Conservation (phyloP, 2,797 vertebrate species). For the Rhinella marina region DNA sequence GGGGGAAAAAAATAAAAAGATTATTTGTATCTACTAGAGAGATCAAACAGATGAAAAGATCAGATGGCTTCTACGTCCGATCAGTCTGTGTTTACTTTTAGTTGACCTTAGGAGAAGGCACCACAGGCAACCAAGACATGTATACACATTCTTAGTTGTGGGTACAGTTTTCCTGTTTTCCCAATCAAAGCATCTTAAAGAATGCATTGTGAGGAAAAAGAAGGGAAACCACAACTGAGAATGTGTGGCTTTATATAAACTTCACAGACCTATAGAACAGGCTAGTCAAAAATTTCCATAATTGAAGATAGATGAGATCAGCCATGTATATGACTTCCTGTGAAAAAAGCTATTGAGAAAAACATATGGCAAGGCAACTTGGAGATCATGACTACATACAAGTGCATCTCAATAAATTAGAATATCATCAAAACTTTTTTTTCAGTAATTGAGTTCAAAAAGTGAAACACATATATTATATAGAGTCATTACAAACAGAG, state of each 20-base stretch:
- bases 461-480: too few relatives aligned
- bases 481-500: too few relatives aligned
- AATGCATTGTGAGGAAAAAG: neutral
- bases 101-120: slow-evolving; percentile 6
- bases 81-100: neutral
- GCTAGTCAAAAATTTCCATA: neutral
- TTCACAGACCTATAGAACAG: neutral
- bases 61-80: neutral
- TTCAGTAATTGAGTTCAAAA: too few relatives aligned
- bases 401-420: too few relatives aligned
- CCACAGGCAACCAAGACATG: neutral
- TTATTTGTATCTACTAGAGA: neutral
- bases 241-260: neutral
- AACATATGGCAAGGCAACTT: neutral
- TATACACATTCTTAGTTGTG: neutral
- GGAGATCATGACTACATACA: neutral
- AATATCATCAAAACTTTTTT: too few relatives aligned
- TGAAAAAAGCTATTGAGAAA: neutral
- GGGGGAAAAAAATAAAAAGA: too few relatives aligned
- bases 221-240: neutral
- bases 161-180: neutral
- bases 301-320: neutral
- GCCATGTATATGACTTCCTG: too few relatives aligned
- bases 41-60: neutral
- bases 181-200: neutral